These are phyloP conservation scores for Ennomos erosarius DNA, from an alignment of 2,888 invertebrate genomes.

Conservation along the genomic window DNA sequence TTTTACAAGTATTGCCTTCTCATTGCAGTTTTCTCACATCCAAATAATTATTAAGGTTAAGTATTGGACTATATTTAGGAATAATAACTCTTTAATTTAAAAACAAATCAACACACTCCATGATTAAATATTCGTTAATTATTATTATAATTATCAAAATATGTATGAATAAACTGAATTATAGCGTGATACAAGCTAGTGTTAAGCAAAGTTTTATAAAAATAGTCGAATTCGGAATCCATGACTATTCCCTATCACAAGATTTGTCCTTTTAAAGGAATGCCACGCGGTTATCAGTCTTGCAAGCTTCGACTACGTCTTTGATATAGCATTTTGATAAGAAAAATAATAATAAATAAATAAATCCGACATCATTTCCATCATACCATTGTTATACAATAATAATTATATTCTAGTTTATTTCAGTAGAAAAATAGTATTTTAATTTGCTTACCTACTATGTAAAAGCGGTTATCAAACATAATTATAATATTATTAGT, in stretches of 20 bases:
- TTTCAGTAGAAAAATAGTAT: conserved; percentile 45
- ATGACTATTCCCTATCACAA: conserved; percentile 62
- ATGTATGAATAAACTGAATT: not conserved
- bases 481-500: not conserved
- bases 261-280: conserved; percentile 75
- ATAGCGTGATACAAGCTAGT: conserved; percentile 43
- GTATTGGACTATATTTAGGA: conserved; percentile 1
- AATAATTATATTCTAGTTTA: conserved; percentile 9
- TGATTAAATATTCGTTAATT: too few species aligned
- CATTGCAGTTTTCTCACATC: conserved; percentile 34
- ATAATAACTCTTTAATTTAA: too few species aligned
- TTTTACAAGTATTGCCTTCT: conserved; percentile 46
- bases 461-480: conserved; percentile 3
- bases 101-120: not conserved
- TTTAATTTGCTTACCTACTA: conserved; percentile 26
- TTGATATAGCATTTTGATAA: conserved; percentile 44
- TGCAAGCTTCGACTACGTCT: conserved; percentile 74
- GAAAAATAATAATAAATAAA: conserved; percentile 28
- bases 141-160: too few species aligned
- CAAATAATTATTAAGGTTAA: conserved; percentile 1
- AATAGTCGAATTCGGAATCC: conserved; percentile 71
- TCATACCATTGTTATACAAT: conserved; percentile 7
- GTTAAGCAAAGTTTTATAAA: conserved; percentile 61
- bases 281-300: conserved; percentile 72
- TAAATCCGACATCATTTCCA: conserved; percentile 15